Evolutionary conservation across 2,888 invertebrate genomes (phyloP), one percentile per base, ranked within the genome.

Genomic region (Melieria crassipennis): DNA sequence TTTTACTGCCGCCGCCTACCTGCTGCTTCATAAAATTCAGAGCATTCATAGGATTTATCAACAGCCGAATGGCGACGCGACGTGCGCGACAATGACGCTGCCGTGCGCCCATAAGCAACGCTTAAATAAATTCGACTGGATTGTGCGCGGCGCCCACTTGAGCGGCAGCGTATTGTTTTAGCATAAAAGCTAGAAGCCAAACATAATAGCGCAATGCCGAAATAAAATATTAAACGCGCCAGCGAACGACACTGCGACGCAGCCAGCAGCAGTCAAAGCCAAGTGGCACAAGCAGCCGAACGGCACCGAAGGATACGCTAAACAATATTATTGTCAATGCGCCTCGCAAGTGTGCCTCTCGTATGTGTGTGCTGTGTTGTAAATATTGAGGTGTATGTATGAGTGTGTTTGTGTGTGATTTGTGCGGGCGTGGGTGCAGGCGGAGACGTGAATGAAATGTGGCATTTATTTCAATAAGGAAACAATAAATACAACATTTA

Each of bases 401-500:
- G 16, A 1, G 16, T 30, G 30, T 30, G 30, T 55, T 10, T 52
- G 16, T 45, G 10, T 46, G 60, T 55, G 30, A 30, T 58, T 60
- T 30, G 50, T n/a, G 30, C 30, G 30, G 3, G 30, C 3, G 3
- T 30, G 30, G 30, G 46, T 46, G 63, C 42, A 11, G n/a, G n/a
- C 5, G n/a, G 42, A 43, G n/a, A 60, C 45, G 45, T 16, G 7
- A 30, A 7, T 3, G 45, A 46, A 1, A 47, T 10, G 47, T 47
- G 56, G 60, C 71, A 71, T 69, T 73, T 61, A 78, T 75, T 81
- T 82, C 82, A 81, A 78, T 81, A 79, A 82, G 82, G 81, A 81
- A 82, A 80, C 81, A 81, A 81, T 82, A 81, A 81, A 81, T 81
- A 81, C 79, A 79, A 79, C 79, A 81, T 78, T 80, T 78, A 80